Evolutionary conservation across 1,140 invertebrate genomes (phyloP).

Genomic region (Manduca sexta): DNA sequence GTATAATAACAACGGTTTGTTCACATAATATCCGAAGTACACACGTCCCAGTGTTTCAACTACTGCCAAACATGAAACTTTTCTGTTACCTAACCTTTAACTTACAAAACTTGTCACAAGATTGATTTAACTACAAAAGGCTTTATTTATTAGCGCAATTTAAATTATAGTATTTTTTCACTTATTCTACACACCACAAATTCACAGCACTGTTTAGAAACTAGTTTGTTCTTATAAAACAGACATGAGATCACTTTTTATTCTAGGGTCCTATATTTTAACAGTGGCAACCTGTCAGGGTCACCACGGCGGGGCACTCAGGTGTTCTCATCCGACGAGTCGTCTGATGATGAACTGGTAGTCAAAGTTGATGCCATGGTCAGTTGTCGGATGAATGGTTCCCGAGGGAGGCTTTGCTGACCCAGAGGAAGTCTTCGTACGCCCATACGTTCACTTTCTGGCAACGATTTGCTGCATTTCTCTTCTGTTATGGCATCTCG

Average conservation of each 20-base stretch:
- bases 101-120: too few relatives aligned
- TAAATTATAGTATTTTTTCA: background rate
- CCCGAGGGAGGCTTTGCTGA: conserved; percentile 59
- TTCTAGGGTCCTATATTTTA: conserved; percentile 58
- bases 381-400: conserved; percentile 59
- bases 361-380: conserved; percentile 61
- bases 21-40: too few relatives aligned
- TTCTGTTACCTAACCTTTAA: too few relatives aligned
- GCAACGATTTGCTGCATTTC: conserved; percentile 67
- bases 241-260: conserved; percentile 20
- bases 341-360: conserved; percentile 64
- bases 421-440: conserved; percentile 54
- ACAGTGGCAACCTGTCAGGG: conserved; percentile 64
- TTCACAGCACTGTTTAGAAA: conserved; percentile 45
- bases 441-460: conserved; percentile 67
- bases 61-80: too few relatives aligned
- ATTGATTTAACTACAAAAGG: background rate
- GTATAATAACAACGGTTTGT: too few relatives aligned
- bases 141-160: background rate
- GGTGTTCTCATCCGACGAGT: conserved; percentile 65
- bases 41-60: too few relatives aligned
- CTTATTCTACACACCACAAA: conserved; percentile 30
- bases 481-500: conserved; percentile 69
- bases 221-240: conserved; percentile 2
- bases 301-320: conserved; percentile 66